Base-by-base conservation (phyloP, 2,888 invertebrate genomes). In the Dilophus febrilis region DNA sequence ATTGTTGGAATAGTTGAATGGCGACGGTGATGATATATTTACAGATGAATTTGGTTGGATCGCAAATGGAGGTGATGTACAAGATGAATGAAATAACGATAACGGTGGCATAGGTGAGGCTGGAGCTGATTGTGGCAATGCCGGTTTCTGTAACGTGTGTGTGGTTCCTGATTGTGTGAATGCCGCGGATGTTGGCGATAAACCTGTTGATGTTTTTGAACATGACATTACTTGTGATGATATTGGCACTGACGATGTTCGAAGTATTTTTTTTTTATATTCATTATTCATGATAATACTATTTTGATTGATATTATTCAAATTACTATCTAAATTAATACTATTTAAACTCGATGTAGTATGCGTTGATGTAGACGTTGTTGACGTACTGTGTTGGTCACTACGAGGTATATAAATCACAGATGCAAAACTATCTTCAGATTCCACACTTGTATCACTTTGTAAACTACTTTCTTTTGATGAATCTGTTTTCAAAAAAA, bases 381-480 rank as follows among this genome's bases (percentile, higher is more conserved):
- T 52, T 51, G 38, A 56, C 55, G 44, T 58, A 83, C 82, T 37
- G 82, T 76, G 63, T 84, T 86, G 35, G 27, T 36, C 28, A 3
- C 27, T 17, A 12, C 36, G 36, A 41, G 88, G 87, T 51, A 88
- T 80, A 56, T 80, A 88, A 53, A 91, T 90, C 35, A 91, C 90
- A 46, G 88, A 88, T 42, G 88, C 87, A 54, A 90, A 87, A 59
- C 87, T 88, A 54, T 91, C 90, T 58, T 91, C 90, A 2, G 87
- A 87, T 58, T 91, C 91, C 28, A 90, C 84, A 62, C 88, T 88
- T 2, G 90, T 90, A 55, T 91, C 91, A 58, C 88, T 88, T 61
- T 90, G 90, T 43, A 90, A 68, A 56, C 88, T 88, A 56, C 86
- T 83, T 51, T 85, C 85, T 61, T 85, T 85, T 3, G 84, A 84